Percentiles rank a stretch among this genome's conserved stretches.
These are phyloP conservation scores for Sebastes trivittatus DNA, from an alignment of 2,797 vertebrate species.

Conservation along the genomic window DNA sequence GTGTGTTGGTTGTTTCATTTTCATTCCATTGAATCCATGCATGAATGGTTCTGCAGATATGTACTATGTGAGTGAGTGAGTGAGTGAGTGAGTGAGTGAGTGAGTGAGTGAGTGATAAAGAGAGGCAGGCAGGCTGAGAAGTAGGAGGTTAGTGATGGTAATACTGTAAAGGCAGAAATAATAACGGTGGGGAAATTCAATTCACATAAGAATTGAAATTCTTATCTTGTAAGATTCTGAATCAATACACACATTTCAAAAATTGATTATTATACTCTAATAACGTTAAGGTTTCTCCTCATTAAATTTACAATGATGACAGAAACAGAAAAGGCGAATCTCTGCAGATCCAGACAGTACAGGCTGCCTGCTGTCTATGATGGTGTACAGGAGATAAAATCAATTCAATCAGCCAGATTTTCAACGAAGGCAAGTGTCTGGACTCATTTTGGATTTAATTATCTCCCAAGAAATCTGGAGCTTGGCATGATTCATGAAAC, in stretches of 20 bases:
- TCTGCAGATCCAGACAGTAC: background rate
- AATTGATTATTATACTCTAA: background rate
- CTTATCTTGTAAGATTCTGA: constrained; percentile 1
- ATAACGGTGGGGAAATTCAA: background rate
- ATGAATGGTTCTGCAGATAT: constrained; percentile 19
- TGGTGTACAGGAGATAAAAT: constrained; percentile 18
- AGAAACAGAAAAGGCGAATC: background rate
- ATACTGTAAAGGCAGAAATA: constrained; percentile 9
- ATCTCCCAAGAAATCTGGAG: background rate
- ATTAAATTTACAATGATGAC: background rate
- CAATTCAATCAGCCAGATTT: constrained; percentile 15
- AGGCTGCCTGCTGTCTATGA: background rate
- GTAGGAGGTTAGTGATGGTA: background rate
- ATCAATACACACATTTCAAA: constrained; percentile 1
- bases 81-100: background rate
- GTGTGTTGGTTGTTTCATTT: constrained; percentile 19
- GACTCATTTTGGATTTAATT: constrained; percentile 24
- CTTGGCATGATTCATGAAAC: constrained; percentile 20
- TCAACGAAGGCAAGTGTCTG: constrained; percentile 12
- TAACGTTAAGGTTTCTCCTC: background rate
- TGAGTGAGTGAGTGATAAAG: background rate
- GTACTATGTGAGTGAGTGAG: background rate
- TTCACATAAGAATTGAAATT: constrained; percentile 9
- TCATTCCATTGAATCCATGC: constrained; percentile 4
- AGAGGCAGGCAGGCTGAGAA: background rate